Evolutionary conservation across 2,888 invertebrate genomes (phyloP), one percentile per base, ranked within the genome.

Genomic region (Timema podura): DNA sequence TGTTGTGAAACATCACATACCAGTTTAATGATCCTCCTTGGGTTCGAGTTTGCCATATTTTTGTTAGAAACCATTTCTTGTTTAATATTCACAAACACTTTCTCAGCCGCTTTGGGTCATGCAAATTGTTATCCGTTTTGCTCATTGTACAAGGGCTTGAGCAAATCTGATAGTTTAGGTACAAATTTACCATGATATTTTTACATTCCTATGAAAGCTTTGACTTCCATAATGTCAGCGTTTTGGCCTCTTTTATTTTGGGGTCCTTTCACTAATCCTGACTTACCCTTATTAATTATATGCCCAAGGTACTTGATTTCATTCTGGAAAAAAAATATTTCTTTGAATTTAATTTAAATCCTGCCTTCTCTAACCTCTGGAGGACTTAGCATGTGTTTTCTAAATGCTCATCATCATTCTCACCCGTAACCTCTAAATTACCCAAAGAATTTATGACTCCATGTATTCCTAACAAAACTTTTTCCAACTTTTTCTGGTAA

Each of bases 401-500:
- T 9, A 76, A 54, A 73, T 79, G 77, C n/a, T 75, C 74, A 45
- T 69, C 48, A 11, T 71, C 69, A 44, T 70, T 72, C 30, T 16
- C 69, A 13, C 76, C 77, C n/a, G 76, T 76, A 1, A 78, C 74
- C 7, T 78, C 70, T 45, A 77, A 76, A 66, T 80, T 79, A 69
- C 79, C 79, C 6, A 76, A 45, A 72, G 73, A 77, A 64, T 69
- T 54, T 7, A 72, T 70, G 1, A 72, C 71, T 6, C 74, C 72
- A 2, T 69, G 49, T 9, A 77, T 70, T 5, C 77, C 77, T 48
- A 71, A 68, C 46, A 79, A 72, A 30, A 79, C 70, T 30, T 76
- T 75, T 69, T 79, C 79, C 68, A 79, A 74, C 9, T 74, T 73
- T 72, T 74, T 73, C 68, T 80, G 78, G 74, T 79, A 80, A 73